Conservation (phyloP, 2,113 vertebrate species). For the Lanius collurio region DNA sequence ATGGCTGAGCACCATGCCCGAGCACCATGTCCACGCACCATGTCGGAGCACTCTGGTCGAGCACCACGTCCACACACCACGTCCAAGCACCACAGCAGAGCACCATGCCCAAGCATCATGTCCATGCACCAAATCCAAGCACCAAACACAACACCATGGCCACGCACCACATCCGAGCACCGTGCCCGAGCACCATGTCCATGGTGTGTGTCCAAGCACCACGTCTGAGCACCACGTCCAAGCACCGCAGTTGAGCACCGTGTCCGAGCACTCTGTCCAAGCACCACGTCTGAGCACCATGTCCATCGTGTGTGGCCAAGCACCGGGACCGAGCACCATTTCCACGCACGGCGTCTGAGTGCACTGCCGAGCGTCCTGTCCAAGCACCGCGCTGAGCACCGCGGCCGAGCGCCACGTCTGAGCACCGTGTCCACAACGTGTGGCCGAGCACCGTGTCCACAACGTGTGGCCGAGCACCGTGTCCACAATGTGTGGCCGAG, state of each 20-base stretch:
- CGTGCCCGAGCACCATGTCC: accelerated
- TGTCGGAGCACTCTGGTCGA: not conserved
- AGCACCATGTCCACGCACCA: not conserved
- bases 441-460: not conserved
- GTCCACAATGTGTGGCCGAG: not conserved
- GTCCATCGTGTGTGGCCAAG: not conserved
- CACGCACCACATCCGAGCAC: not conserved
- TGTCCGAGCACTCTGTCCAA: accelerated
- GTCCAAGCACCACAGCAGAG: no score
- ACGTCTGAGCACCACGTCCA: no score
- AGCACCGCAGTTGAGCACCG: accelerated
- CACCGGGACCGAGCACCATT: accelerated
- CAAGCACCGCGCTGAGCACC: not conserved
- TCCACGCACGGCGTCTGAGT: not conserved
- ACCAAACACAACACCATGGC: not conserved
- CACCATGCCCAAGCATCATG: not conserved
- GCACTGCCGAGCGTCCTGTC: accelerated
- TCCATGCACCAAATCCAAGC: not conserved
- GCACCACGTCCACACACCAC: not conserved
- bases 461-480: not conserved
- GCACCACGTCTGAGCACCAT: not conserved
- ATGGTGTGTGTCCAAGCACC: accelerated
- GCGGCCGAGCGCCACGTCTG: accelerated
- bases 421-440: not conserved
- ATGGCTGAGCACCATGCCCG: not conserved